Conservation (phyloP, 1,140 invertebrate species). For the Pseudomyrmex pallidus region DNA sequence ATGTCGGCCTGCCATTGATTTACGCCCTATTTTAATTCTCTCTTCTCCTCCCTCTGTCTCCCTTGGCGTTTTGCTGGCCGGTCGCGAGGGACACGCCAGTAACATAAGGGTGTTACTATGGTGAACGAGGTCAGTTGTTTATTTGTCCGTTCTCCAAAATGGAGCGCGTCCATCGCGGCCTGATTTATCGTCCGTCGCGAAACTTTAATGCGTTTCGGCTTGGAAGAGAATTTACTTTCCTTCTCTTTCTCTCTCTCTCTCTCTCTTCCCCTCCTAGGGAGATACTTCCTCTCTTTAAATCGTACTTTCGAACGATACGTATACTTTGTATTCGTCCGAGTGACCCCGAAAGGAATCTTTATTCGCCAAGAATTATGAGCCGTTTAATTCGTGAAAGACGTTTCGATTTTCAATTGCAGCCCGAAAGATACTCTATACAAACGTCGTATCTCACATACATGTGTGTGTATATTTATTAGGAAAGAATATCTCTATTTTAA, state of each 20-base stretch:
- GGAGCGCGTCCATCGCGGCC: constrained; percentile 59
- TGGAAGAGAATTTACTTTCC: constrained; percentile 18
- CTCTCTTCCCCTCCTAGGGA: neutral
- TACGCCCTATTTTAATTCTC: constrained; percentile 68
- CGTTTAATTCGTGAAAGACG: constrained; percentile 46
- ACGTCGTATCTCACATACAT: neutral
- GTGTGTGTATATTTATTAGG: neutral
- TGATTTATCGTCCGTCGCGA: constrained; percentile 67
- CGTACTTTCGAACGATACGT: constrained; percentile 17
- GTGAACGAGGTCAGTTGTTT: constrained; percentile 74
- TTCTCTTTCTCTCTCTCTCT: too few species aligned
- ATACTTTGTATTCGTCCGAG: constrained; percentile 32
- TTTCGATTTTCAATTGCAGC: constrained; percentile 22
- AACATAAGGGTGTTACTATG: constrained; percentile 64
- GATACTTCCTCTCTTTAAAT: constrained; percentile 47
- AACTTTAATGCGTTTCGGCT: constrained; percentile 64
- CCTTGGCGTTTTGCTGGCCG: constrained; percentile 12
- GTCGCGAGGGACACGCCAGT: constrained; percentile 45
- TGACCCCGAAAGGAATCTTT: constrained; percentile 31
- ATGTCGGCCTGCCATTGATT: constrained; percentile 60
- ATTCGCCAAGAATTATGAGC: constrained; percentile 32
- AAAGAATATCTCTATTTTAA: neutral
- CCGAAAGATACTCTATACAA: neutral
- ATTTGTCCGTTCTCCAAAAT: constrained; percentile 67
- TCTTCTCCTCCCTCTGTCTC: constrained; percentile 24